Evolutionary conservation across 2,888 invertebrate genomes (phyloP).

Genomic region (Spodoptera picta): DNA sequence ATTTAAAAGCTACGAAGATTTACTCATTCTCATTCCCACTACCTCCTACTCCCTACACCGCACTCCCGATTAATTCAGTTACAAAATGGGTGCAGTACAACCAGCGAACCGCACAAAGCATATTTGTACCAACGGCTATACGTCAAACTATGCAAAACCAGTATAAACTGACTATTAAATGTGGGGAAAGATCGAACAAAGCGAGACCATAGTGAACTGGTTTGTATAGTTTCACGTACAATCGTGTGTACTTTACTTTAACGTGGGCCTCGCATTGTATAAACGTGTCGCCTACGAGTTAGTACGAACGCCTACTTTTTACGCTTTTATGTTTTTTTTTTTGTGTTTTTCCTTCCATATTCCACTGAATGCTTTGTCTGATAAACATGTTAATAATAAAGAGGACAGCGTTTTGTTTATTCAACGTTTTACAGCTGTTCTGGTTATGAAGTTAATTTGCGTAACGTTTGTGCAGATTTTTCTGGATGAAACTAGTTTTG

Average conservation of each 20-base stretch:
- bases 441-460: neutral
- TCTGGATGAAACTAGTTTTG: no score
- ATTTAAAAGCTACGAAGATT: no score
- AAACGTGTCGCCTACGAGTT: constrained; percentile 45
- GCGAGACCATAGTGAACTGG: no score
- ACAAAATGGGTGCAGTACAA: constrained; percentile 61
- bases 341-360: constrained; percentile 10
- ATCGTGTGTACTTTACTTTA: constrained; percentile 23
- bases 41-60: constrained; percentile 17
- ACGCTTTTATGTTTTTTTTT: constrained; percentile 25
- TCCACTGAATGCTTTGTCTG: constrained; percentile 20
- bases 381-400: constrained; percentile 8
- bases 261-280: constrained; percentile 36
- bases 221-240: no score
- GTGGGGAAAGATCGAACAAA: no score
- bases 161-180: no score
- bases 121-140: constrained; percentile 33
- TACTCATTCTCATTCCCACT: constrained; percentile 9
- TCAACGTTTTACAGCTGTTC: neutral
- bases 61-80: constrained; percentile 55
- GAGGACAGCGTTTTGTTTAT: neutral
- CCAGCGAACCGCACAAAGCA: constrained; percentile 45
- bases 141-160: no score
- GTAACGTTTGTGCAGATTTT: neutral
- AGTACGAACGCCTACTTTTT: constrained; percentile 24